Evolutionary conservation across 1,140 invertebrate genomes (phyloP), one percentile per base, ranked within the genome.

Genomic region (Acromyrmex charruanus): DNA sequence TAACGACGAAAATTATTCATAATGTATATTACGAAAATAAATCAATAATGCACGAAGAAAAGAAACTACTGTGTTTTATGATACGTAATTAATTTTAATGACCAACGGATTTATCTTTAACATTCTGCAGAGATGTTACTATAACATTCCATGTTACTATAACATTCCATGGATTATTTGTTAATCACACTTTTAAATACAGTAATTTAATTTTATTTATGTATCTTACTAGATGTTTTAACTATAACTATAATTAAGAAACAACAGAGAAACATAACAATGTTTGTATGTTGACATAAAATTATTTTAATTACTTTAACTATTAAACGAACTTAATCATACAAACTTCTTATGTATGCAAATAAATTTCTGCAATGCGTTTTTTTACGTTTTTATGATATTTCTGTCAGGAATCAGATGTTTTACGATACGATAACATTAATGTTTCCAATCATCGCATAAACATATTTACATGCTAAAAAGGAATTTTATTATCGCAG

Each of bases 241-340:
- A 14, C 44, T 28, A 12, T 28, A 51, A 53, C 28, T 72, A 72
- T 53, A 51, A 72, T n/a, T 28, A 28, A 39, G 51, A 53, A 58
- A 31, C 3, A 31, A 6, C 28, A 28, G 0, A 12, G n/a, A 35
- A 59, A 77, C 35, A 18, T 21, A 39, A 71, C 53, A 88, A 86
- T 75, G 53, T 79, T 86, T 53, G n/a, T 63, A 28, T 63, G 21
- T 31, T 10, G 12, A 4, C 55, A n/a, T 71, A 77, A 88, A 88
- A 58, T 10, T 7, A 35, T 85, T 85, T 88, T 77, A 63, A 88
- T 88, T 21, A 63, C 18, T 14, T 44, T 3, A 16, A 71, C 49
- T 21, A 87, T 85, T 53, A 39, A 61, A 55, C 6, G 0, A 35
- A 55, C 51, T 35, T 9, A 28, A 18, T 77, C 16, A 51, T 7